Percentiles rank a stretch among this genome's conserved stretches.
Evolutionary conservation across 2,797 vertebrate species (phyloP).

Genomic region (Ctenopoma kingsleyae): DNA sequence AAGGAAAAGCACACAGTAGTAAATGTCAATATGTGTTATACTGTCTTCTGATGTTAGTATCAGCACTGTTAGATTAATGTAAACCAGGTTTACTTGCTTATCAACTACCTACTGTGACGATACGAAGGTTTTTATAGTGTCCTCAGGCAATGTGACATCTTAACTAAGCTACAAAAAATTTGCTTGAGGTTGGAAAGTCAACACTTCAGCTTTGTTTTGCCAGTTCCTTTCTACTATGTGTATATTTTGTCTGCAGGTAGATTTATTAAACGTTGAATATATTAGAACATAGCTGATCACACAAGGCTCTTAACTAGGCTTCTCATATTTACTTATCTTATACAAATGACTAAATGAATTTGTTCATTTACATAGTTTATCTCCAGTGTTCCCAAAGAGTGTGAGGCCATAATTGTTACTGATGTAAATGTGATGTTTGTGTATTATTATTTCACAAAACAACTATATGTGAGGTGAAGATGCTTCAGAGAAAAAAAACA

Average conservation of each 20-base stretch:
- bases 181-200: slow-evolving; percentile 6
- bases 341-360: not conserved
- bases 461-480: slow-evolving; percentile 13
- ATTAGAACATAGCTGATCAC: not conserved
- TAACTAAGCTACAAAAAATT: not conserved
- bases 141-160: not conserved
- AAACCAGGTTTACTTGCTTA: not conserved
- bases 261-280: slow-evolving; percentile 27
- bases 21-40: not conserved
- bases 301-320: not conserved
- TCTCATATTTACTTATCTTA: not conserved
- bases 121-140: not conserved
- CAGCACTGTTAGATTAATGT: not conserved
- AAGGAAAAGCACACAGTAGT: not conserved
- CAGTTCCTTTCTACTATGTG: not conserved
- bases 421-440: not conserved
- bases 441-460: not conserved
- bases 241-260: slow-evolving; percentile 22
- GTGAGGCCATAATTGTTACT: not conserved
- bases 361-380: not conserved
- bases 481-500: slow-evolving; percentile 4
- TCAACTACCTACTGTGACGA: no score
- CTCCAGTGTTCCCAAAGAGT: not conserved
- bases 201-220: not conserved
- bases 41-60: not conserved